phyloP scores from a whole-genome alignment of 2,888 invertebrate species.

The Phyto melanocephala region DNA sequence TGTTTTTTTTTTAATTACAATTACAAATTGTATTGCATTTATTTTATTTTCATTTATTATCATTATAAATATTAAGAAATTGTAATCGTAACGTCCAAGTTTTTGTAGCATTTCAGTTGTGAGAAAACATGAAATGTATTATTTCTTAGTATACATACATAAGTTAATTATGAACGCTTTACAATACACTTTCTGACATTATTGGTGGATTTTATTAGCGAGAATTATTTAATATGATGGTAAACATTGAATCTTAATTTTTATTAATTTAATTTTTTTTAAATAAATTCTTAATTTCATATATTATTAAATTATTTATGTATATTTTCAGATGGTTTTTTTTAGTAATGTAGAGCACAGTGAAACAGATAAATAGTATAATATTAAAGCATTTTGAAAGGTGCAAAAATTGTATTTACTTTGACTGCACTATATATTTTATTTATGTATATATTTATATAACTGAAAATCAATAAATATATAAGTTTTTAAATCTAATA shows the following conservation, averaged over 20 bases:
- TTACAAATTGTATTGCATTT: neutral
- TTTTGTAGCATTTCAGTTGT: neutral
- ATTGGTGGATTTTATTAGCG: neutral
- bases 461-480: too few species aligned
- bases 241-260: neutral
- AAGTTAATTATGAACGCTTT: neutral
- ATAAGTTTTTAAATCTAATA: too few species aligned
- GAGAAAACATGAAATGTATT: neutral
- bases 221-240: neutral
- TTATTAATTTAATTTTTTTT: neutral
- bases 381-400: slow-evolving; percentile 4
- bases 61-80: neutral
- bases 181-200: neutral
- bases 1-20: neutral
- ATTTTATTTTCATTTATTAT: neutral
- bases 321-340: too few species aligned
- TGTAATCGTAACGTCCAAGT: neutral
- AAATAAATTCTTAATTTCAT: too few species aligned
- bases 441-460: neutral
- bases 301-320: neutral
- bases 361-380: neutral
- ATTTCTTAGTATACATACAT: neutral
- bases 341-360: neutral
- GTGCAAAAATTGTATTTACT: neutral
- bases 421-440: neutral